Percentiles rank a stretch among this genome's conserved stretches.
phyloP scores from a whole-genome alignment of 2,113 vertebrate genomes.

The Panthera tigris region DNA sequence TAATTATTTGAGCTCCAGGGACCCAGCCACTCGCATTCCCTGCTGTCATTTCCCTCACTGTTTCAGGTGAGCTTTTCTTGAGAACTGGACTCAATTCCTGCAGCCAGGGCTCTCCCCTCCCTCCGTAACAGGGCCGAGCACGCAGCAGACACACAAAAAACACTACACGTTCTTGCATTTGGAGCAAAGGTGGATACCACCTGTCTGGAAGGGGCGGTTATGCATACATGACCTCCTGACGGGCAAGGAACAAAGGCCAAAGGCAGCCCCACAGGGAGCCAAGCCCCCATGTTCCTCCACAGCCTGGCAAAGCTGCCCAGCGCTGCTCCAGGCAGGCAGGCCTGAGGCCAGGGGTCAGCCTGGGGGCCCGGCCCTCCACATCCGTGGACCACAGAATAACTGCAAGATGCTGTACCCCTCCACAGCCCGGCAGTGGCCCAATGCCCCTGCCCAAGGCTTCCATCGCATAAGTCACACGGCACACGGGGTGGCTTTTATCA shows the following conservation, averaged over 20 bases:
- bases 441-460: background rate
- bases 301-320: background rate
- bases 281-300: accelerated
- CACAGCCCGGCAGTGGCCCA: accelerated
- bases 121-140: background rate
- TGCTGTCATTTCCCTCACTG: background rate
- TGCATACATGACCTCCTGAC: background rate
- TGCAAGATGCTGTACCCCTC: background rate
- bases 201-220: background rate
- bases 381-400: background rate
- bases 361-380: accelerated
- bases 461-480: background rate
- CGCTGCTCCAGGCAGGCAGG: background rate
- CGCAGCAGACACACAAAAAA: accelerated
- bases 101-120: background rate
- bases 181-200: background rate
- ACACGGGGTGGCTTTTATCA: accelerated
- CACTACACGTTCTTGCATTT: background rate
- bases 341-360: background rate
- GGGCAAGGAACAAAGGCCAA: background rate
- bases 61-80: background rate
- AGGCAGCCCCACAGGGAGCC: too few species aligned
- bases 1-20: background rate
- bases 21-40: background rate
- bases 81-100: background rate